These are phyloP conservation scores for Todiramphus chloris DNA, from an alignment of 2,113 vertebrate species.

Conservation along the genomic window DNA sequence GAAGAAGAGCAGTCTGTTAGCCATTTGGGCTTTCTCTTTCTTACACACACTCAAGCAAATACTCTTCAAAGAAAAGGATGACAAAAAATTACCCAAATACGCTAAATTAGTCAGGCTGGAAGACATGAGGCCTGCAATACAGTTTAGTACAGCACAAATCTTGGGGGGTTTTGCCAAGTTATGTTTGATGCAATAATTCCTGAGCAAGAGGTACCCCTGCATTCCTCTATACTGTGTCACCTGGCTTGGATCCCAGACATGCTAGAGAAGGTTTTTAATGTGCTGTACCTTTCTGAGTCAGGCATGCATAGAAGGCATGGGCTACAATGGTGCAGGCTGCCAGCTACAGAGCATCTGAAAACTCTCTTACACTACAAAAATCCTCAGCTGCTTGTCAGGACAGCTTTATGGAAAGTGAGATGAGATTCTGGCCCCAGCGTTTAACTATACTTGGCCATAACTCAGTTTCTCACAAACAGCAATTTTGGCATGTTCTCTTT, in stretches of 20 bases:
- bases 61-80: not conserved
- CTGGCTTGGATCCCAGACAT: not conserved
- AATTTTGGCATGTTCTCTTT: slow-evolving; percentile 27
- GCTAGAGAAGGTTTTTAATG: not conserved
- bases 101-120: not conserved
- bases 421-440: not conserved
- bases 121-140: not conserved
- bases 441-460: slow-evolving; percentile 31
- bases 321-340: not conserved
- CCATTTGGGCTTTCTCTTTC: not conserved
- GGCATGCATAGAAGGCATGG: not conserved
- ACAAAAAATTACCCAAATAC: not conserved
- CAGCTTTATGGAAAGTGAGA: slow-evolving; percentile 44
- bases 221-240: not conserved
- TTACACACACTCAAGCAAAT: not conserved
- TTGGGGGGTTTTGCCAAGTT: rapidly evolving
- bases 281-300: not conserved
- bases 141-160: not conserved
- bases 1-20: not conserved
- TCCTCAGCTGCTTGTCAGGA: slow-evolving; percentile 34
- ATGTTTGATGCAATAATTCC: not conserved
- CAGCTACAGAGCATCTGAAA: slow-evolving; percentile 16
- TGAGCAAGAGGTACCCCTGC: not conserved
- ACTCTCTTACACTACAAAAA: not conserved
- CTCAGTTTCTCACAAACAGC: slow-evolving; percentile 58